A percentile compares a stretch with the other conserved stretches of the same genome.
Evolutionary conservation across 2,888 invertebrate genomes (phyloP).

Genomic region (Sarcophaga subvicina): DNA sequence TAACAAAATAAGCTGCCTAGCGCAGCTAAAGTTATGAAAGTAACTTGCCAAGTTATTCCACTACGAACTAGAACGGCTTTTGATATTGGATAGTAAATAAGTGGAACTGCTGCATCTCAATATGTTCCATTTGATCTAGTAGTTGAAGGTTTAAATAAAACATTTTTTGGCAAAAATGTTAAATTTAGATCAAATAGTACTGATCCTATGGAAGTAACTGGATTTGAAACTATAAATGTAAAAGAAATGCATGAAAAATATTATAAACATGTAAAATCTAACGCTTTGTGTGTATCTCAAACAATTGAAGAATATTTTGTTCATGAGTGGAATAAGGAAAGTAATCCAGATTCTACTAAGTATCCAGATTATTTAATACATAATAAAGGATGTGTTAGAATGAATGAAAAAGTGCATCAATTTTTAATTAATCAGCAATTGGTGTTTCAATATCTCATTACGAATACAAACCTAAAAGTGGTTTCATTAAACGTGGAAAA

Average conservation of each 20-base stretch:
- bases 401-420: slow-evolving; percentile 51
- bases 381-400: slow-evolving; percentile 41
- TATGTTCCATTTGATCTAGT: slow-evolving; percentile 21
- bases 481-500: slow-evolving; percentile 29
- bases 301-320: slow-evolving; percentile 39
- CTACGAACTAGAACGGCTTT: slow-evolving; percentile 18
- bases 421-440: slow-evolving; percentile 48
- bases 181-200: slow-evolving; percentile 14
- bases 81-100: slow-evolving; percentile 12
- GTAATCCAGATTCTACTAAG: neutral
- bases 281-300: slow-evolving; percentile 4
- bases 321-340: slow-evolving; percentile 33
- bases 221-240: neutral
- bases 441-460: neutral
- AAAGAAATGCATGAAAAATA: slow-evolving; percentile 1
- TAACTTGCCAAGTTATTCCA: slow-evolving; percentile 30
- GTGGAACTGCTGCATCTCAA: slow-evolving; percentile 18
- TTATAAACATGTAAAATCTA: slow-evolving; percentile 20
- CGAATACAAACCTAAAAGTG: slow-evolving; percentile 29
- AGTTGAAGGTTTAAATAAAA: slow-evolving; percentile 27
- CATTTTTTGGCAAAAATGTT: slow-evolving; percentile 27
- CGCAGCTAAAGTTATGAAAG: neutral
- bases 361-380: slow-evolving; percentile 40
- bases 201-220: slow-evolving; percentile 35
- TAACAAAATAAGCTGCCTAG: too few species aligned